Conservation (phyloP, 2,888 invertebrate genomes). For the Melanchra persicariae region DNA sequence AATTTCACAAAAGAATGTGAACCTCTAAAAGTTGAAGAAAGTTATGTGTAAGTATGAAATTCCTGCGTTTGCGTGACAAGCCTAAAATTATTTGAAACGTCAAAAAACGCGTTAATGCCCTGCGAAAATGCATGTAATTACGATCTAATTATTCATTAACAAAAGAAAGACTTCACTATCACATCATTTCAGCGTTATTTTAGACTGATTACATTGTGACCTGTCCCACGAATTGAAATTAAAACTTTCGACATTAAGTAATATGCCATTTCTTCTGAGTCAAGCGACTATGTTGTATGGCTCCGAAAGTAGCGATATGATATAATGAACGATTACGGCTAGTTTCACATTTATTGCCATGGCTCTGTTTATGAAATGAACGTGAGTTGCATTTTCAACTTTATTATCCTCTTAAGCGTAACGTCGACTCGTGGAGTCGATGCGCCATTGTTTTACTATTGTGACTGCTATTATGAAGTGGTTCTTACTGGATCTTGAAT, state of each 20-base stretch:
- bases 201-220: slow-evolving; percentile 37
- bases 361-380: slow-evolving; percentile 11
- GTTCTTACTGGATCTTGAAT: not conserved
- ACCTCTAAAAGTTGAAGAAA: slow-evolving; percentile 5
- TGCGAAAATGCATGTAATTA: slow-evolving; percentile 29
- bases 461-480: too few species aligned
- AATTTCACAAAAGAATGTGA: not conserved
- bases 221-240: slow-evolving; percentile 58
- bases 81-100: slow-evolving; percentile 24
- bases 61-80: slow-evolving; percentile 12
- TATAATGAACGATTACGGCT: slow-evolving; percentile 17
- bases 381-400: slow-evolving; percentile 40
- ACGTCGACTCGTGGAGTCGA: too few species aligned
- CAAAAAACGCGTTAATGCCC: slow-evolving; percentile 19
- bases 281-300: slow-evolving; percentile 28
- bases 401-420: too few species aligned
- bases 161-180: slow-evolving; percentile 43
- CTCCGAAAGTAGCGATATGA: slow-evolving; percentile 33
- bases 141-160: slow-evolving; percentile 39
- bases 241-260: slow-evolving; percentile 57
- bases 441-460: too few species aligned
- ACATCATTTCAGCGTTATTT: slow-evolving; percentile 31
- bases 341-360: slow-evolving; percentile 42
- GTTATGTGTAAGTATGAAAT: not conserved
- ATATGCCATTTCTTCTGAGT: slow-evolving; percentile 46